Percentiles rank a stretch among this genome's conserved stretches.
Evolutionary conservation across 2,797 vertebrate genomes (phyloP).

Genomic region (Halcyon leucocephala): DNA sequence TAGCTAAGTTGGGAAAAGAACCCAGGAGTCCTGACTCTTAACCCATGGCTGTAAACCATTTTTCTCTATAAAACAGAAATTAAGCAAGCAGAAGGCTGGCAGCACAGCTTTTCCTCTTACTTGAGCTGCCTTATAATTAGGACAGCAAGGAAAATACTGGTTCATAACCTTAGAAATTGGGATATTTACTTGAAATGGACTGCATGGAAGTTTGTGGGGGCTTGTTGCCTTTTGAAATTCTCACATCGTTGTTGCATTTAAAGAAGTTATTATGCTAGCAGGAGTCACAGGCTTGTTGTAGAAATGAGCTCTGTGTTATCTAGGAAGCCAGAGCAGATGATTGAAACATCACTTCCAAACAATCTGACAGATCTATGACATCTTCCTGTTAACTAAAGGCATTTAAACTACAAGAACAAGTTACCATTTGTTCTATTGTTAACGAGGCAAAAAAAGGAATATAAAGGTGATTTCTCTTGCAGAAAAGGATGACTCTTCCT

Average conservation of each 20-base stretch:
- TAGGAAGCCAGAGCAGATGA: background rate
- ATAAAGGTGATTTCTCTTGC: background rate
- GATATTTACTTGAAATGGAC: background rate
- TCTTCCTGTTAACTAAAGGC: background rate
- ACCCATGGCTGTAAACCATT: slow-evolving; percentile 47
- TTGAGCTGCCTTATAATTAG: background rate
- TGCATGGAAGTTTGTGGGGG: background rate
- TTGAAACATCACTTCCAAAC: background rate
- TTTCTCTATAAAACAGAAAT: slow-evolving; percentile 52
- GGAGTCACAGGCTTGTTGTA: background rate
- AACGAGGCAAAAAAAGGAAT: background rate
- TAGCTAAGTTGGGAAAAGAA: slow-evolving; percentile 65
- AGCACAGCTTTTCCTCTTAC: background rate
- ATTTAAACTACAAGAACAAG: background rate
- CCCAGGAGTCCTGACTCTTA: slow-evolving; percentile 57
- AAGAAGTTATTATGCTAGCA: background rate
- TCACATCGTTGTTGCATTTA: rapidly evolving
- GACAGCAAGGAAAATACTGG: background rate
- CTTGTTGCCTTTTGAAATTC: background rate
- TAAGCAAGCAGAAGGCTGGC: background rate
- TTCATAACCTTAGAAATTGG: background rate
- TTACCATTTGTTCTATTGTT: background rate
- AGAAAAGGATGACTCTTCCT: background rate
- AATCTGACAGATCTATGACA: background rate
- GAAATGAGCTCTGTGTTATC: background rate